These are phyloP conservation scores for Andrena haemorrhoa DNA, from an alignment of 2,888 invertebrate genomes.

Conservation along the genomic window DNA sequence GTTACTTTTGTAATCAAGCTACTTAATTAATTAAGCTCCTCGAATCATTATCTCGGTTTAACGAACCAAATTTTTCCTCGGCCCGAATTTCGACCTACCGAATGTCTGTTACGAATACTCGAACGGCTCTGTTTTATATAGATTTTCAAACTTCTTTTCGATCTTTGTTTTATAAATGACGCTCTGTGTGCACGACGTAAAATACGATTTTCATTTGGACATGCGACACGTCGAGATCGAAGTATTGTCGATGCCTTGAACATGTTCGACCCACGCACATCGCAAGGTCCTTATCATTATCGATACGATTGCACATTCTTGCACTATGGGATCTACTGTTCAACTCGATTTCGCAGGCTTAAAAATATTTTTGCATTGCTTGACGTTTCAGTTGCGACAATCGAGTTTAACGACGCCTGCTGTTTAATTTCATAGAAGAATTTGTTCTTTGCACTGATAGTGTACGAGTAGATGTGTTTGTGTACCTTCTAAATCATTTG, in stretches of 20 bases:
- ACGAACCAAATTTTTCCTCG: neutral
- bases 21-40: neutral
- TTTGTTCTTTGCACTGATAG: slow-evolving; percentile 29
- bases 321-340: slow-evolving; percentile 16
- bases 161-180: neutral
- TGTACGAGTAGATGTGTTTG: slow-evolving; percentile 14
- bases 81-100: neutral
- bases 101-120: neutral
- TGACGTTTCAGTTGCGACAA: slow-evolving; percentile 16
- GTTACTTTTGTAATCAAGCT: neutral
- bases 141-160: neutral
- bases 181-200: slow-evolving; percentile 41
- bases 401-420: slow-evolving; percentile 32
- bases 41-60: neutral
- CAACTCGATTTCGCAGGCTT: slow-evolving; percentile 25
- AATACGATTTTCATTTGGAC: slow-evolving; percentile 16
- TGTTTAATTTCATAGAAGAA: slow-evolving; percentile 31
- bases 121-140: neutral
- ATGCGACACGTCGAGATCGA: neutral
- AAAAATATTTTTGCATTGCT: slow-evolving; percentile 27
- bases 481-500: neutral
- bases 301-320: slow-evolving; percentile 28
- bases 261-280: slow-evolving; percentile 10
- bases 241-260: slow-evolving; percentile 6
- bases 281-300: neutral